Percentiles rank a stretch among this genome's conserved stretches.
These are phyloP conservation scores for Oncorhynchus kisutch DNA, from an alignment of 2,113 vertebrate species.

Conservation along the genomic window DNA sequence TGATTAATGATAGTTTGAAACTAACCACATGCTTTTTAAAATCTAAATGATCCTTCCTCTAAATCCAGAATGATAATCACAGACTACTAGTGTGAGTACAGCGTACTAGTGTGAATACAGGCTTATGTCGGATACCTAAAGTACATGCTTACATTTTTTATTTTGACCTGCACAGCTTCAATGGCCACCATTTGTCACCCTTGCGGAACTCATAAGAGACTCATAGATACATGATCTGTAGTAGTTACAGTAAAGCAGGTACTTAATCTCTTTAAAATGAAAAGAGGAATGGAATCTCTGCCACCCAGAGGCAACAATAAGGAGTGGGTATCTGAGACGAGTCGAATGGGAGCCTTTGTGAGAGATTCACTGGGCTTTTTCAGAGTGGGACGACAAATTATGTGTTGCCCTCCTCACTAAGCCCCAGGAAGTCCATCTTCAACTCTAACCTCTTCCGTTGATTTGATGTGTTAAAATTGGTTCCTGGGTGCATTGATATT, in stretches of 20 bases:
- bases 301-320: not conserved
- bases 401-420: conserved; percentile 78
- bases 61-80: not conserved
- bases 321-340: conserved; percentile 12
- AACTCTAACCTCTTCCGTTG: conserved; percentile 70
- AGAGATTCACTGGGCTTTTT: conserved; percentile 48
- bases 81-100: not conserved
- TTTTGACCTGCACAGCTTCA: not conserved
- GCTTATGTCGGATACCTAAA: not conserved
- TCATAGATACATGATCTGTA: not conserved
- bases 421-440: conserved; percentile 82
- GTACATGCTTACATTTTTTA: not conserved
- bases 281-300: not conserved
- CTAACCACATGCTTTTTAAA: not conserved
- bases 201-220: not conserved
- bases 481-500: conserved; percentile 92
- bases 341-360: conserved; percentile 65
- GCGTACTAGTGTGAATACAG: not conserved
- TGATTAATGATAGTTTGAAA: not conserved
- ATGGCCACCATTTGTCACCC: not conserved
- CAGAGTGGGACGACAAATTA: conserved; percentile 48
- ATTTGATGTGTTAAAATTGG: conserved; percentile 98
- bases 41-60: not conserved
- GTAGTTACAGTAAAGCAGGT: conserved; percentile 5
- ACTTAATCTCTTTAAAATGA: not conserved